Evolutionary conservation across 1,140 invertebrate species (phyloP), one percentile per base, ranked within the genome.

Genomic region (Protaetia brevitarsis): DNA sequence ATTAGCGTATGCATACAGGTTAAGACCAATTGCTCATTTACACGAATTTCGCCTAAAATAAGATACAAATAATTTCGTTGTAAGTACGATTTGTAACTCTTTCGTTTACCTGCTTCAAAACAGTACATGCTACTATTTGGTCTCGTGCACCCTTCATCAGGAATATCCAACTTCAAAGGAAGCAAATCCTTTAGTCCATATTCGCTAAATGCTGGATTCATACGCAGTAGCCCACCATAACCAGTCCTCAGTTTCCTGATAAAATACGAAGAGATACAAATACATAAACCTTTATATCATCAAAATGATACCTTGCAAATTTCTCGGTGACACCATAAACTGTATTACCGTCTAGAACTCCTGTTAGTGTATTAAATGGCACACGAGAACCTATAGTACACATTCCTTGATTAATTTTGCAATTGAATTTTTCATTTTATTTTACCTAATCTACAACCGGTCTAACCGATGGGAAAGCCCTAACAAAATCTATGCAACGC

Each of bases 1-100:
- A 95, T 90, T 0, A 97, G 76, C 0, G 93, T 95, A 78, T 96
- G 94, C 88, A 95, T 93, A 68, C 92, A 93, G 0, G 93, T 90
- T 16, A 97, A 79, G 0, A 95, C 91, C 64, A 96, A 78, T 74
- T 97, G 95, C 76, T 97, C 94, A 76, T 96, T 96, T 3, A 97
- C 95, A 73, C 95, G 85, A 75, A 95, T 94, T 81, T 97, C 95
- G 74, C 95, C 91, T 89, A 73, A 58, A 77, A 81, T 71, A 8
- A 8, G 0, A 19, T 26, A 11, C 29, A 61, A 29, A 65, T 62
- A 37, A 57, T 37, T 45, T 28, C 45, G 16, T 30, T 28, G 4
- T 23, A 1, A 31, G 2, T 3, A 4, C 10, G n/a, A 29, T 23
- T 62, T n/a, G 1, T 60, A n/a, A n/a, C 5, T 16, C 51, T 36